Evolutionary conservation across 2,797 vertebrate genomes (phyloP).

Genomic region (Knipowitschia caucasica): DNA sequence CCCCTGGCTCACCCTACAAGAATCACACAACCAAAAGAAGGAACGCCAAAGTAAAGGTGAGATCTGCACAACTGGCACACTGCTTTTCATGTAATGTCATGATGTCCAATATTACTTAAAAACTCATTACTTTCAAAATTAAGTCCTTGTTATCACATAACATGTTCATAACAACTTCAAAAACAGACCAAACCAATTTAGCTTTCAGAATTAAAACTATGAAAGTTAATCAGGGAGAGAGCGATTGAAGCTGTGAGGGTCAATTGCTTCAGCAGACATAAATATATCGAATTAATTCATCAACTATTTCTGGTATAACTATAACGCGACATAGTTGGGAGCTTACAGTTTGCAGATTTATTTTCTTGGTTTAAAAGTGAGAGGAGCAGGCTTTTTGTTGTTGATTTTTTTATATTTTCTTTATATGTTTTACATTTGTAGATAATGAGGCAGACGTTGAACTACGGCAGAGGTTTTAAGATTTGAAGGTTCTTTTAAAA

Average conservation of each 20-base stretch:
- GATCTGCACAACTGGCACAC: conserved; percentile 17
- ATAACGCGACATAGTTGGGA: neutral
- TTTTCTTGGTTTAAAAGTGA: too few species aligned
- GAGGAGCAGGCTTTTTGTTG: neutral
- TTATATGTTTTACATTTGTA: too few species aligned
- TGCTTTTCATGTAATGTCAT: conserved; percentile 24
- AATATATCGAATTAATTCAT: conserved; percentile 1
- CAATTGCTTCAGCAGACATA: conserved; percentile 24
- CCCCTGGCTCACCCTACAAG: conserved; percentile 84
- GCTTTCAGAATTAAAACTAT: conserved; percentile 45
- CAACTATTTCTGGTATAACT: neutral
- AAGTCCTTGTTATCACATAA: conserved; percentile 26
- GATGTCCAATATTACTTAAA: conserved; percentile 27
- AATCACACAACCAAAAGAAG: neutral
- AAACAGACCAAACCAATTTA: conserved; percentile 54
- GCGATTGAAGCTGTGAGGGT: conserved; percentile 1
- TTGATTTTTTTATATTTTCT: too few species aligned
- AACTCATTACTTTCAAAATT: conserved; percentile 47
- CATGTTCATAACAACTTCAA: conserved; percentile 34
- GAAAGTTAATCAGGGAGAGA: conserved; percentile 43
- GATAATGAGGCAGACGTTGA: too few species aligned
- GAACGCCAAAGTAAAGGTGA: neutral
- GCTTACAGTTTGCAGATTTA: neutral
- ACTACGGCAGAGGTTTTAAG: too few species aligned
- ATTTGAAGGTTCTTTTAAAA: too few species aligned